Conservation (phyloP, 2,113 vertebrate genomes). For the Puntigrus tetrazona region DNA sequence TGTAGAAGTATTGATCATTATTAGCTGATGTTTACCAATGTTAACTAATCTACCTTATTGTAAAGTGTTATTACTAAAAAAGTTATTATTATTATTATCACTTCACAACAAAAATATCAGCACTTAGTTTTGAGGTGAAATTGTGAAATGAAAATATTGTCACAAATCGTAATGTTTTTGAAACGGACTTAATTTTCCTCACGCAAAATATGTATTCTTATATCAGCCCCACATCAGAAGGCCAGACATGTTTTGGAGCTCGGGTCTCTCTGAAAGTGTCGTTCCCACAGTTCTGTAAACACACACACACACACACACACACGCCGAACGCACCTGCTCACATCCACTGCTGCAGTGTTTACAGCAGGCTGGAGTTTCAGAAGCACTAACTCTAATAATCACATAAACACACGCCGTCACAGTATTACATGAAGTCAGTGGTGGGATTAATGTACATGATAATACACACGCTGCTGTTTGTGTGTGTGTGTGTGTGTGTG, state of each 20-base stretch:
- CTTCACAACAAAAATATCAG: neutral
- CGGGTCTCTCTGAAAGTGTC: too few species aligned
- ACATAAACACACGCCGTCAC: conserved; percentile 24
- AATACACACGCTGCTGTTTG: neutral
- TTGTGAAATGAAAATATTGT: neutral
- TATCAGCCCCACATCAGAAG: neutral
- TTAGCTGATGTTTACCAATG: too few species aligned
- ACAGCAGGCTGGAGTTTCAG: neutral
- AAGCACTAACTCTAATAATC: conserved; percentile 5
- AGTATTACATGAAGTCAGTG: conserved; percentile 26
- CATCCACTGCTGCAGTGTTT: conserved; percentile 3
- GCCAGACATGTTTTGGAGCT: neutral
- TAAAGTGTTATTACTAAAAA: too few species aligned
- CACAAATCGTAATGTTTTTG: neutral
- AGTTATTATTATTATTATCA: neutral
- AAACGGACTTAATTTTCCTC: neutral
- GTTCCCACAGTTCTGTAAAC: neutral
- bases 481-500: conserved; percentile 1
- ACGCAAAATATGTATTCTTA: neutral
- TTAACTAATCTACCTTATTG: too few species aligned
- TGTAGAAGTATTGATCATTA: too few species aligned
- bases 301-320: neutral
- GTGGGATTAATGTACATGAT: neutral
- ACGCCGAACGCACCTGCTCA: neutral
- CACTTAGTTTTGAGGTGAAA: neutral